Evolutionary conservation across 2,888 invertebrate genomes (phyloP).

Genomic region (Elmis aenea): DNA sequence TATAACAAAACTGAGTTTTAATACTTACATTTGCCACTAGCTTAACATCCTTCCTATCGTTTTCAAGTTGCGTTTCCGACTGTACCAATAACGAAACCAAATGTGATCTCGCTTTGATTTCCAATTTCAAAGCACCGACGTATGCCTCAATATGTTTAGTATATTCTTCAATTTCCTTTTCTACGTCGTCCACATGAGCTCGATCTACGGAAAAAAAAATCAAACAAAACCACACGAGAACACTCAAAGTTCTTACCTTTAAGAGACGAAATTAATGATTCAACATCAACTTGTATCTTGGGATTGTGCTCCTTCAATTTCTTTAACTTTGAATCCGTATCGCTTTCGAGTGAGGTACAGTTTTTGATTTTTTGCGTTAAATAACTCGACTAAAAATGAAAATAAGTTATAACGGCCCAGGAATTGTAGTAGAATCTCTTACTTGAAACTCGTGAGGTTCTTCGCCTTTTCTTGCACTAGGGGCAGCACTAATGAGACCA

Average conservation of each 20-base stretch:
- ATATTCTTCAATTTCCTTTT: slow-evolving; percentile 80
- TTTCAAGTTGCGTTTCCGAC: slow-evolving; percentile 82
- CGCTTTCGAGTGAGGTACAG: slow-evolving; percentile 67
- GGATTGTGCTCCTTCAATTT: slow-evolving; percentile 63
- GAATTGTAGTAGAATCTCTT: slow-evolving; percentile 10
- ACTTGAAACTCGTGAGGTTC: slow-evolving; percentile 75
- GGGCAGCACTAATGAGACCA: slow-evolving; percentile 74
- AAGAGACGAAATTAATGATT: slow-evolving; percentile 70
- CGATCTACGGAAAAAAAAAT: slow-evolving; percentile 62
- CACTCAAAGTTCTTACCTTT: slow-evolving; percentile 60
- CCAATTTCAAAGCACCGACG: slow-evolving; percentile 72
- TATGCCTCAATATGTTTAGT: slow-evolving; percentile 75
- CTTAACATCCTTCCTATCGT: slow-evolving; percentile 90
- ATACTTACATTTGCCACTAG: slow-evolving; percentile 87
- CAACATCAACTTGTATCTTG: slow-evolving; percentile 62
- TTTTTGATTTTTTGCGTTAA: slow-evolving; percentile 71
- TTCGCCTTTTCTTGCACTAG: slow-evolving; percentile 62
- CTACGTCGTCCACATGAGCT: slow-evolving; percentile 80
- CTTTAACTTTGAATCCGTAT: slow-evolving; percentile 68
- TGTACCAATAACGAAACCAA: slow-evolving; percentile 74
- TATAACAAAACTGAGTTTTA: slow-evolving; percentile 4
- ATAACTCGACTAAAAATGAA: slow-evolving; percentile 57
- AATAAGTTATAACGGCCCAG: slow-evolving; percentile 4
- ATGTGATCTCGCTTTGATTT: slow-evolving; percentile 74
- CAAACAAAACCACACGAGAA: too few species aligned